Conservation (phyloP, 2,888 invertebrate genomes). For the Seira sanloemensis region DNA sequence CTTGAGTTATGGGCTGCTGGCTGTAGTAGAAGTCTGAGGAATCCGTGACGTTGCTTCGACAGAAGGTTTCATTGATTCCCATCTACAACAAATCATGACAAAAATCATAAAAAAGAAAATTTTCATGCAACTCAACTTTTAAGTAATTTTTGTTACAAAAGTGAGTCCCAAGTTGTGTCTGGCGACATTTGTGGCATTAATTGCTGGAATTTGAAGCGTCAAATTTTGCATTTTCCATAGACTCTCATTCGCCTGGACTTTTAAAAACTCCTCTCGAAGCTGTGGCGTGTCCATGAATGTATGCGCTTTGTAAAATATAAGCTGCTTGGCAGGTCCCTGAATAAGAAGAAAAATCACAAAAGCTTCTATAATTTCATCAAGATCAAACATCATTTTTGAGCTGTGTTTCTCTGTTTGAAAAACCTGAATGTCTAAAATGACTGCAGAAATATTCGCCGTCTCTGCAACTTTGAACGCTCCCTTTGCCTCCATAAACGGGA, state of each 20-base stretch:
- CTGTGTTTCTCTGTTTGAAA: neutral
- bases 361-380: constrained; percentile 2
- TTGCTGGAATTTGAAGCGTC: constrained; percentile 54
- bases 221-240: constrained; percentile 36
- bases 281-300: constrained; percentile 44
- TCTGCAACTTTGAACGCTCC: constrained; percentile 47
- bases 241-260: constrained; percentile 35
- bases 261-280: constrained; percentile 36
- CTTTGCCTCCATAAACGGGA: constrained; percentile 50
- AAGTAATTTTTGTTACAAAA: constrained; percentile 16
- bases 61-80: constrained; percentile 65
- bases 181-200: constrained; percentile 63
- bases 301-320: constrained; percentile 54
- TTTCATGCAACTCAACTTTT: too few species aligned
- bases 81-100: constrained; percentile 40
- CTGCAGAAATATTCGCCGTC: constrained; percentile 51
- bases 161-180: constrained; percentile 51
- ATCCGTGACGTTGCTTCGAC: constrained; percentile 34
- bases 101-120: neutral
- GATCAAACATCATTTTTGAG: neutral
- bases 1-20: constrained; percentile 65
- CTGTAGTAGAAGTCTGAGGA: constrained; percentile 44
- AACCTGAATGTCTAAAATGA: constrained; percentile 55
- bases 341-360: constrained; percentile 4
- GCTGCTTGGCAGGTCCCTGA: constrained; percentile 52